Conservation (phyloP, 2,113 vertebrate genomes). For the Typhlomys cinereus region DNA sequence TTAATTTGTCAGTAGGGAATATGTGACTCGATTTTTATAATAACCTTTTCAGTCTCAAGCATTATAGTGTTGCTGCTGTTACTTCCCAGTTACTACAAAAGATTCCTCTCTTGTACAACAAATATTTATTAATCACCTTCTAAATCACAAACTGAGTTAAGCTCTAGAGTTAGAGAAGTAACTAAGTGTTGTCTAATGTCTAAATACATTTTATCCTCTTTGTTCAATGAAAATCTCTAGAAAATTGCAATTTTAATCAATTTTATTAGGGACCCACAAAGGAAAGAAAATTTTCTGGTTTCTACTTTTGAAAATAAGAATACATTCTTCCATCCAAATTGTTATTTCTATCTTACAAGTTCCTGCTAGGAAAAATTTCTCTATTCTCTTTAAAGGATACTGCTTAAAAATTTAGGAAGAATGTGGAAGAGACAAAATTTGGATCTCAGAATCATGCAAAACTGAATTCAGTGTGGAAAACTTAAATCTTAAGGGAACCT, state of each 20-base stretch:
- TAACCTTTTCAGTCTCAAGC: constrained; percentile 41
- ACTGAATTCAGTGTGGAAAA: constrained; percentile 6
- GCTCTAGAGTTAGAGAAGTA: neutral
- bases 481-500: neutral
- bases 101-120: constrained; percentile 17
- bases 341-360: neutral
- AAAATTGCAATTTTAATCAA: neutral
- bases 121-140: neutral
- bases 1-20: constrained; percentile 49
- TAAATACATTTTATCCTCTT: constrained; percentile 9
- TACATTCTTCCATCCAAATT: neutral
- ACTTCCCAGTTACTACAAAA: constrained; percentile 19
- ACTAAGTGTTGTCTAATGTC: neutral
- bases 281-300: neutral
- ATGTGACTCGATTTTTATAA: constrained; percentile 66
- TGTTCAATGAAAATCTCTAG: neutral
- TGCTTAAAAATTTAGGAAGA: neutral
- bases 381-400: neutral
- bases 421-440: neutral
- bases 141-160: neutral
- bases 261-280: neutral
- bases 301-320: constrained; percentile 41
- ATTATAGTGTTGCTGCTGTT: constrained; percentile 50
- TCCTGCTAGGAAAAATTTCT: neutral
- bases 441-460: neutral